These are phyloP conservation scores for Rhinolophus sinicus DNA, from an alignment of 2,113 vertebrate genomes.

Conservation along the genomic window DNA sequence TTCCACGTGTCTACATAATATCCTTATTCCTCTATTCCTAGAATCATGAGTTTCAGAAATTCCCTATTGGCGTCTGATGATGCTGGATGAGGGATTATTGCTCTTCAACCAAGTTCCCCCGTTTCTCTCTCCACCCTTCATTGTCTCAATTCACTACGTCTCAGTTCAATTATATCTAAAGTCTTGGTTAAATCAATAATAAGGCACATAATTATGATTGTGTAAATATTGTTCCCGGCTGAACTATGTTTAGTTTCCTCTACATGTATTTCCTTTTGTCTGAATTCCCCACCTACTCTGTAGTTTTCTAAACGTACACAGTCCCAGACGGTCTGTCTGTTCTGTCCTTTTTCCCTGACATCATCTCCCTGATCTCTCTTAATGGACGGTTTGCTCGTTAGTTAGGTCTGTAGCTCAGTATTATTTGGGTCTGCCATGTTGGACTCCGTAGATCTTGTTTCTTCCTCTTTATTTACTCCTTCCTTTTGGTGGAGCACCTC, in stretches of 20 bases:
- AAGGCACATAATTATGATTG: not conserved
- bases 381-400: not conserved
- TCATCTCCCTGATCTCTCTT: not conserved
- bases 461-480: not conserved
- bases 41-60: constrained; percentile 24
- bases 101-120: not conserved
- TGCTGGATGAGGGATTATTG: not conserved
- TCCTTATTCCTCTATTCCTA: not conserved
- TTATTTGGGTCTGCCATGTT: not conserved
- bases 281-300: not conserved
- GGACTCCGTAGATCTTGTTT: not conserved
- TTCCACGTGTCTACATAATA: not conserved
- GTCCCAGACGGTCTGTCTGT: not conserved
- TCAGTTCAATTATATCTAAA: not conserved
- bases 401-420: not conserved
- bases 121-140: not conserved
- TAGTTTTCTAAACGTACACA: not conserved
- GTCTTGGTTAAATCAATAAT: not conserved
- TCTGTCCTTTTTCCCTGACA: not conserved
- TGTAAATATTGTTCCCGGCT: not conserved
- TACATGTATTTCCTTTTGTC: not conserved
- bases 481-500: not conserved
- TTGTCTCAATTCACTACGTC: not conserved
- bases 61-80: not conserved
- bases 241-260: not conserved